Conservation (phyloP, 2,113 vertebrate genomes). For the Morone saxatilis region DNA sequence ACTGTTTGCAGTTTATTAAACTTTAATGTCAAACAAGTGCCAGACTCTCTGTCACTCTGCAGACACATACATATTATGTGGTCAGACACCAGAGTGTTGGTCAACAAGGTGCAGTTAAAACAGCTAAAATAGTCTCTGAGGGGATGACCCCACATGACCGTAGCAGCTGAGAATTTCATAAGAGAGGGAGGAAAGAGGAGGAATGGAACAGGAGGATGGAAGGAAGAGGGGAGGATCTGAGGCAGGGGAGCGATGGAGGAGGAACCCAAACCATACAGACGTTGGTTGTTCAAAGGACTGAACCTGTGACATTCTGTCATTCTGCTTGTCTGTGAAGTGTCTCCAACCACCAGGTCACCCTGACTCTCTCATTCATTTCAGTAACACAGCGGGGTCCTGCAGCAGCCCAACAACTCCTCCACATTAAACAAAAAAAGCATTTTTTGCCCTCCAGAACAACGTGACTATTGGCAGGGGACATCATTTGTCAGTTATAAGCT, state of each 20-base stretch:
- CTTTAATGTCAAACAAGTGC: neutral
- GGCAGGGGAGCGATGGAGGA: conserved; percentile 10
- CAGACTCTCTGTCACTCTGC: conserved; percentile 2
- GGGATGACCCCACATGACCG: conserved; percentile 31
- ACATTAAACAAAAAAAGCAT: neutral
- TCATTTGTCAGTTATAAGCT: neutral
- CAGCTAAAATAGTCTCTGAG: conserved; percentile 45
- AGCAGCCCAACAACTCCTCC: neutral
- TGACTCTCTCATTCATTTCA: neutral
- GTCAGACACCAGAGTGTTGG: neutral
- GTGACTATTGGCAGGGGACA: neutral
- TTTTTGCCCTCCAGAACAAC: neutral
- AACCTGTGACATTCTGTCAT: conserved; percentile 1
- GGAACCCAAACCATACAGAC: conserved; percentile 2
- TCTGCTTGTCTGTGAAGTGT: neutral
- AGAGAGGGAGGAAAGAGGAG: conserved; percentile 8
- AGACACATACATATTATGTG: conserved; percentile 34
- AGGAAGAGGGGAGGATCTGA: neutral
- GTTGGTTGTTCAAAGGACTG: neutral
- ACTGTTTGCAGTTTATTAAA: neutral
- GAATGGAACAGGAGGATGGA: neutral
- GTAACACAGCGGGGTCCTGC: no score
- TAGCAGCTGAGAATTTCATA: conserved; percentile 71
- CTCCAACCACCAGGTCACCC: neutral
- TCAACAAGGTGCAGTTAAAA: conserved; percentile 42